phyloP scores from a whole-genome alignment of 2,888 invertebrate genomes.

The Himalopsyche kuldschensis region DNA sequence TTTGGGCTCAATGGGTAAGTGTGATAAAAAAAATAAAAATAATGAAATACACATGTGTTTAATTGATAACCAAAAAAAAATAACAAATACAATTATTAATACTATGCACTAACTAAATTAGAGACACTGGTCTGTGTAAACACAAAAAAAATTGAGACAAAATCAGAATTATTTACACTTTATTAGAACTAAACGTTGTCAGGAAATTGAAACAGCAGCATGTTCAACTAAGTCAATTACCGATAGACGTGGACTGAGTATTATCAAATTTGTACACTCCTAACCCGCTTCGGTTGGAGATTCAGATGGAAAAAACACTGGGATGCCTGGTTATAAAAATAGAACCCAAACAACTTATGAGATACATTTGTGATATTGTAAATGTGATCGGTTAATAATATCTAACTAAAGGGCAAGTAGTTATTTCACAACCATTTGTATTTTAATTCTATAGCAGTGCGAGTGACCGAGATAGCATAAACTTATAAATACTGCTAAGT shows the following conservation, averaged over 20 bases:
- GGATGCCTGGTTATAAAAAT: background rate
- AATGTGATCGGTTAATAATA: background rate
- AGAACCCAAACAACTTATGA: background rate
- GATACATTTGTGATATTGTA: no score
- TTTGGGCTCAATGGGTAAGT: no score
- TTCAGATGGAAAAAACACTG: background rate
- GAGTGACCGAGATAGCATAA: background rate
- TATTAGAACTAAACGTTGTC: background rate
- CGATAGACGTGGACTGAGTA: background rate
- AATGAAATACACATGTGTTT: no score
- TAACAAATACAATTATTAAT: background rate
- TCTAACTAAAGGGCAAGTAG: background rate
- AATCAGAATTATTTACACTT: background rate
- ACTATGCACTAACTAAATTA: background rate
- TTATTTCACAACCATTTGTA: constrained; percentile 1
- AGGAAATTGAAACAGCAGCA: background rate
- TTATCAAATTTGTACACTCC: background rate
- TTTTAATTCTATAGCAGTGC: background rate
- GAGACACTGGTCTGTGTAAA: background rate
- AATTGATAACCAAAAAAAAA: background rate
- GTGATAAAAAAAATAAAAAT: no score
- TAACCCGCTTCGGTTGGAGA: background rate
- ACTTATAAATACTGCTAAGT: background rate
- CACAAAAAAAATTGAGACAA: background rate
- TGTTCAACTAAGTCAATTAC: background rate